These are phyloP conservation scores for Origma solitaria DNA, from an alignment of 2,113 vertebrate species.

Conservation along the genomic window DNA sequence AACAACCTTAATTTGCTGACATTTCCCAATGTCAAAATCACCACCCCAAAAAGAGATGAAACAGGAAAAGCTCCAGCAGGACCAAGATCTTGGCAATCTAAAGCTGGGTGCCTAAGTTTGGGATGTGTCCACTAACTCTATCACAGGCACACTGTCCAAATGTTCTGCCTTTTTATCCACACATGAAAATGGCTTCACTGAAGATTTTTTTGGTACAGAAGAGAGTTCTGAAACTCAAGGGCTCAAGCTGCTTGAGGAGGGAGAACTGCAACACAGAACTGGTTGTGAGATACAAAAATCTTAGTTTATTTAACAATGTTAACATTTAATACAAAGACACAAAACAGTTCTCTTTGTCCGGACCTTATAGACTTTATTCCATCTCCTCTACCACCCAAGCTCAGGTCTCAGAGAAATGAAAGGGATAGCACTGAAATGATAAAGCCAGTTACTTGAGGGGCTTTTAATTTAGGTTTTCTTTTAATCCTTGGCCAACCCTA, in stretches of 20 bases:
- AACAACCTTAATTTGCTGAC: not conserved
- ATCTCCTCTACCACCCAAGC: constrained; percentile 12
- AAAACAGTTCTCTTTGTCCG: constrained; percentile 12
- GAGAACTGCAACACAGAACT: not conserved
- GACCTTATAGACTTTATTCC: not conserved
- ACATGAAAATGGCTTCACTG: not conserved
- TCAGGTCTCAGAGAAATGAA: constrained; percentile 1
- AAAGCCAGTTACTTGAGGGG: not conserved
- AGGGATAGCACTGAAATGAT: not conserved
- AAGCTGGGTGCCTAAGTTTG: not conserved
- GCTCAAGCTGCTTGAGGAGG: not conserved
- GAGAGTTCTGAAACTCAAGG: not conserved
- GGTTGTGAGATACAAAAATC: constrained; percentile 69
- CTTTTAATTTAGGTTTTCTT: not conserved
- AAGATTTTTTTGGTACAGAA: not conserved
- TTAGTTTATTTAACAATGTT: constrained; percentile 75
- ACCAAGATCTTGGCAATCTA: not conserved
- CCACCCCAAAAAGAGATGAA: fast-evolving
- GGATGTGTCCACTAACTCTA: not conserved
- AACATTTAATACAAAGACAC: constrained; percentile 67
- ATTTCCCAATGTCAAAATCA: not conserved
- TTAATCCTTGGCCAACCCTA: not conserved
- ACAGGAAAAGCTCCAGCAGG: not conserved
- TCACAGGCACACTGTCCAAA: not conserved
- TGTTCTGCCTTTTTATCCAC: not conserved